phyloP scores from a whole-genome alignment of 2,113 vertebrate species.

The Gallinago undulata region DNA sequence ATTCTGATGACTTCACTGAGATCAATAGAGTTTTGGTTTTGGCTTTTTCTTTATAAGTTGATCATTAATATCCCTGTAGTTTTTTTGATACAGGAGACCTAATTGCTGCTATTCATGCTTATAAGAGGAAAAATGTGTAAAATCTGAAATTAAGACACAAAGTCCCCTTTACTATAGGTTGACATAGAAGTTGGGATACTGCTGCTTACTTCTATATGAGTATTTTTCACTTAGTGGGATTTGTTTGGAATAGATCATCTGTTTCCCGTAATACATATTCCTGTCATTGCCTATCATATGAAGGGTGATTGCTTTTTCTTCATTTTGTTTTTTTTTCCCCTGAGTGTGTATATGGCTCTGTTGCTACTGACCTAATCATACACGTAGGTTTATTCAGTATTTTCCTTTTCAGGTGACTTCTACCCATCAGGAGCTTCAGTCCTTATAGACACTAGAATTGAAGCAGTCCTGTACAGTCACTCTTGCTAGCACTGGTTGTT shows the following conservation, averaged over 20 bases:
- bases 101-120: neutral
- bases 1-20: neutral
- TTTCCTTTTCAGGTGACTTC: neutral
- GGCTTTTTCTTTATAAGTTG: neutral
- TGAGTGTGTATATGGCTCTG: neutral
- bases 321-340: neutral
- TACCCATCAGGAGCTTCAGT: neutral
- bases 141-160: neutral
- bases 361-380: neutral
- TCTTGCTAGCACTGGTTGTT: neutral
- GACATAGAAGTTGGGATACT: neutral
- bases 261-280: neutral
- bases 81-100: neutral
- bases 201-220: neutral
- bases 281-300: fast-evolving
- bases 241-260: neutral
- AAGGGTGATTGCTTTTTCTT: neutral
- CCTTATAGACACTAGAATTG: neutral
- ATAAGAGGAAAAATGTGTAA: neutral
- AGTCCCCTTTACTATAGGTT: neutral
- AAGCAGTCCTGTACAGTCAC: neutral
- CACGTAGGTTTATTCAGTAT: neutral
- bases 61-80: neutral
- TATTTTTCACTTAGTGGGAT: neutral
- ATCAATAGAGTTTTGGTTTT: neutral